These are phyloP conservation scores for Prorops nasuta DNA, from an alignment of 1,140 invertebrate species.

Conservation along the genomic window DNA sequence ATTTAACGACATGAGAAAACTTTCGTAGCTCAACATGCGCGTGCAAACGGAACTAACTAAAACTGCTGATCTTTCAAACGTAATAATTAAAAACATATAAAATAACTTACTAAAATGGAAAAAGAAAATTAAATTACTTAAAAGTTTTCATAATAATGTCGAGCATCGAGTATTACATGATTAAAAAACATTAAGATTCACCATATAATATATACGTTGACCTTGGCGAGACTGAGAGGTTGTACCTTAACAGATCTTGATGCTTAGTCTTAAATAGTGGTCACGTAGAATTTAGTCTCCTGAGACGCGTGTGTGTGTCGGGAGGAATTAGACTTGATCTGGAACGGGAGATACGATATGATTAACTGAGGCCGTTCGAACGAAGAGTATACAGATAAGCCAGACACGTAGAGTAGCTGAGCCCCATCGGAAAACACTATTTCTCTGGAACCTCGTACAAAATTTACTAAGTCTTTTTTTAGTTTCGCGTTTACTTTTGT, in stretches of 20 bases:
- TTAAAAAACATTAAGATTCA: neutral
- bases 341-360: conserved; percentile 48
- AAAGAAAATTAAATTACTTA: no score
- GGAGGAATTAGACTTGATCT: conserved; percentile 43
- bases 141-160: conserved; percentile 22
- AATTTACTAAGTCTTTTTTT: conserved; percentile 34
- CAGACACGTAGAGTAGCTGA: conserved; percentile 28
- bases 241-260: no score
- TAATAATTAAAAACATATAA: conserved; percentile 47
- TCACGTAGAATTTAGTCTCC: no score
- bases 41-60: conserved; percentile 31
- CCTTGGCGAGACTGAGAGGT: neutral
- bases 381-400: conserved; percentile 22
- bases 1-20: conserved; percentile 48
- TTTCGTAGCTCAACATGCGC: conserved; percentile 32
- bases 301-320: no score
- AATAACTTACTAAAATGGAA: conserved; percentile 40
- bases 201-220: neutral
- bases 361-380: conserved; percentile 32
- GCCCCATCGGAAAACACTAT: no score
- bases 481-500: conserved; percentile 28
- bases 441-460: no score
- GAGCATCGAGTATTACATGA: conserved; percentile 22
- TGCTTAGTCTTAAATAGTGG: no score
- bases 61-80: conserved; percentile 34